phyloP scores from a whole-genome alignment of 2,797 vertebrate genomes.

The Hoplostethus atlanticus region DNA sequence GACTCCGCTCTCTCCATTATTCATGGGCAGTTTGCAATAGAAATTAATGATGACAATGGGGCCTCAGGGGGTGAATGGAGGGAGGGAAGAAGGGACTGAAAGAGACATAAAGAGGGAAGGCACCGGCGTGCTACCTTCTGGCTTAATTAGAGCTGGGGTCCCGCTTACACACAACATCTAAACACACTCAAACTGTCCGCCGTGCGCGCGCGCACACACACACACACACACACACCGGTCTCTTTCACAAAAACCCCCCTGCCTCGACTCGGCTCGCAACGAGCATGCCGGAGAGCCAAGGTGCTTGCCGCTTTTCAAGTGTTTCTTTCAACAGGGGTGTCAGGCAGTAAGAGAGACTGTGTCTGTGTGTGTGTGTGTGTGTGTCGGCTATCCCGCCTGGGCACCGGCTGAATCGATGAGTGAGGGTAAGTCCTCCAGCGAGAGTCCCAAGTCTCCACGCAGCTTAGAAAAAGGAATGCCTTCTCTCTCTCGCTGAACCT shows the following conservation, averaged over 20 bases:
- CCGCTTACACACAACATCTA: neutral
- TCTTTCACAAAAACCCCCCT: neutral
- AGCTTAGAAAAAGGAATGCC: neutral
- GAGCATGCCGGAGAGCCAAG: neutral
- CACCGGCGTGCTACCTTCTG: slow-evolving; percentile 57
- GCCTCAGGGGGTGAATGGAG: slow-evolving; percentile 38
- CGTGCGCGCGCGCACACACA: too few species aligned
- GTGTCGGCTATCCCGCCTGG: neutral
- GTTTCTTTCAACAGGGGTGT: slow-evolving; percentile 17
- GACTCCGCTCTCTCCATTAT: slow-evolving; percentile 57
- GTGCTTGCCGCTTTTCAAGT: neutral
- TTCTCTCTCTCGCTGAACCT: neutral
- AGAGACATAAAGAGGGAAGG: slow-evolving; percentile 26
- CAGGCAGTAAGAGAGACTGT: neutral
- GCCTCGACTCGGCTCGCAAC: neutral
- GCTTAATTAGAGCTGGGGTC: slow-evolving; percentile 45
- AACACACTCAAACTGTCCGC: neutral
- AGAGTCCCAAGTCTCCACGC: neutral
- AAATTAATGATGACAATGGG: slow-evolving; percentile 64
- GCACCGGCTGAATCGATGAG: neutral
- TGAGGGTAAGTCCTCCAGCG: neutral
- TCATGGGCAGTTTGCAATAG: slow-evolving; percentile 39
- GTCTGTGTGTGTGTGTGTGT: neutral
- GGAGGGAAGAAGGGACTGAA: slow-evolving; percentile 20
- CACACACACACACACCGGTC: too few species aligned